Base-by-base conservation (phyloP, 2,888 invertebrate genomes). In the Cetonia aurata region DNA sequence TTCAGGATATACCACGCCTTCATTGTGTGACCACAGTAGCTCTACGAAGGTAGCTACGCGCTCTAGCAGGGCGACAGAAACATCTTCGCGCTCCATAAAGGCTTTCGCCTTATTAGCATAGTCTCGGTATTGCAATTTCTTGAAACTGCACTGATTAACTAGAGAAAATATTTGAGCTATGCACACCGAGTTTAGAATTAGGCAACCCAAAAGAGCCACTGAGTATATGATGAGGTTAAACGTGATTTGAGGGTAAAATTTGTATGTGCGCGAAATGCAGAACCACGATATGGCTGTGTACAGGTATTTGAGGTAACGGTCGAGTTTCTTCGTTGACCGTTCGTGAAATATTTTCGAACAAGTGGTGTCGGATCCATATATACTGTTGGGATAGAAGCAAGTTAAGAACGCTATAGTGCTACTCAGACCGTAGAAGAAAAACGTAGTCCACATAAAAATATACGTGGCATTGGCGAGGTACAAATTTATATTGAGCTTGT, bases 1-100 rank as follows among this genome's bases (percentile, higher is more conserved):
- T 1, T 59, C 19, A 2, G 76, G 75, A 52, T 72, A 72, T 15
- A 72, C 71, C 12, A 50, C 56, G 12, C 75, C 76, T 1, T 56
- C 59, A 1, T 25, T 68, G 19, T 37, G 62, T 33, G 59, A 44
- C 75, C 76, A 76, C n/a, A 73, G 41, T 33, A 73, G 19, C 4
- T 66, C 46, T 12, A 70, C 44, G 67, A 74, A 74, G 44, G 59
- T 67, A 3, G 41, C 31, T 0, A 73, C 56, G 25, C 71, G 69
- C 15, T 72, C 70, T 3, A 71, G 10, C 6, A 74, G 15, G 0
- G 73, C 53, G 2, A 55, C 46, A 1, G 74, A 73, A 25, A 65
- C 68, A 25, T 71, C 50, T 37, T 65, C 68, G 48, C 44, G n/a
- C 12, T 56, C 48, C 46, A 71, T 17, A 37, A 68, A 71, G 13